Evolutionary conservation across 1,140 invertebrate genomes (phyloP).

Genomic region (Drosophila jambulina): DNA sequence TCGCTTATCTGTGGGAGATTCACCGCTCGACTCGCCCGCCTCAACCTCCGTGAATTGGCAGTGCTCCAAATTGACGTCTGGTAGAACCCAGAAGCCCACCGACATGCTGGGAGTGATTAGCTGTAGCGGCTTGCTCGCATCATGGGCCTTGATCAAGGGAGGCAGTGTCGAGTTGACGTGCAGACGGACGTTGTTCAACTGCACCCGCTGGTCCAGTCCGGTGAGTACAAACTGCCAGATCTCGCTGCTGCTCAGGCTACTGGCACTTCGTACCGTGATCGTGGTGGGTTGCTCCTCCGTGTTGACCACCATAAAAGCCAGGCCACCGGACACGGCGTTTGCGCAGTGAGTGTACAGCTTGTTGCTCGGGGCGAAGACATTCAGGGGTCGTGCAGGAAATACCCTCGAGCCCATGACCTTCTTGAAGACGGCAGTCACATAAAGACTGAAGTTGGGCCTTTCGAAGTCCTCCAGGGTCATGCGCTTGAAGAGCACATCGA

Average conservation of each 20-base stretch:
- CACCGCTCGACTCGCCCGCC: constrained; percentile 42
- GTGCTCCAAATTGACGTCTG: constrained; percentile 73
- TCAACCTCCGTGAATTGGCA: constrained; percentile 78
- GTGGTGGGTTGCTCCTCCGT: constrained; percentile 65
- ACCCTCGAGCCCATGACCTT: constrained; percentile 82
- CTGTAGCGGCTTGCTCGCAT: constrained; percentile 54
- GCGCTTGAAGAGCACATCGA: constrained; percentile 76
- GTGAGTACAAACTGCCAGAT: constrained; percentile 77
- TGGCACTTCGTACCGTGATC: constrained; percentile 65
- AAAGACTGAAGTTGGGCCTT: constrained; percentile 68
- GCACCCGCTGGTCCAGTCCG: constrained; percentile 47
- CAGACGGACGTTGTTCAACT: constrained; percentile 67
- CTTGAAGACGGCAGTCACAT: constrained; percentile 75
- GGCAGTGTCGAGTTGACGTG: constrained; percentile 63
- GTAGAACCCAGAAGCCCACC: constrained; percentile 81
- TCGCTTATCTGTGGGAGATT: constrained; percentile 31
- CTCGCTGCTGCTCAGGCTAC: constrained; percentile 61
- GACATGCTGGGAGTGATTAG: constrained; percentile 74
- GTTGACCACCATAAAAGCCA: constrained; percentile 82
- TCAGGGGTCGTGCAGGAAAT: constrained; percentile 71
- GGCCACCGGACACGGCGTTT: constrained; percentile 71
- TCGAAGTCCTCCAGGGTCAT: constrained; percentile 66
- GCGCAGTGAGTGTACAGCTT: constrained; percentile 82
- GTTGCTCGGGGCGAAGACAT: constrained; percentile 62
- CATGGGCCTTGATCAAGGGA: constrained; percentile 63